These are phyloP conservation scores for Ryuthela nishihirai DNA, from an alignment of 2,888 invertebrate genomes.

Conservation along the genomic window DNA sequence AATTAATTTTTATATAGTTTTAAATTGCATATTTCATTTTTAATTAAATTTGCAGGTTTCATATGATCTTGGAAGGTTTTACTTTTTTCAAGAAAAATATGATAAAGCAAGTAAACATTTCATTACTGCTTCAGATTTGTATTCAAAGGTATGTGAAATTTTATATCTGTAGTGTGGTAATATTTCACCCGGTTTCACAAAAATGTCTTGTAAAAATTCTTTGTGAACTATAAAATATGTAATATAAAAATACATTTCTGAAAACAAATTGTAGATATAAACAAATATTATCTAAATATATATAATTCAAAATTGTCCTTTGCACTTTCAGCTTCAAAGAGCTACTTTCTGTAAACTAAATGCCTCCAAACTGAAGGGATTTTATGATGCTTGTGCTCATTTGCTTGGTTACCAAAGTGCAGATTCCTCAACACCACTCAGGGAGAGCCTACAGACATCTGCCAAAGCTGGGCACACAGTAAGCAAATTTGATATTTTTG, in stretches of 20 bases:
- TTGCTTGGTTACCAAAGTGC: conserved; percentile 24
- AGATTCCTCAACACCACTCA: conserved; percentile 26
- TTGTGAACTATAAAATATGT: no score
- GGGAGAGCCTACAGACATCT: conserved; percentile 22
- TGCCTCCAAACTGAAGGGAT: conserved; percentile 25
- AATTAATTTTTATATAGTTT: not conserved
- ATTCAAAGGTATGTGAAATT: conserved; percentile 16
- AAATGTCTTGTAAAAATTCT: no score
- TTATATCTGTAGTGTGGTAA: not conserved
- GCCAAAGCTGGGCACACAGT: conserved; percentile 31
- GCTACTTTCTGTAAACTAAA: conserved; percentile 22
- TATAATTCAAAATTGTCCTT: no score
- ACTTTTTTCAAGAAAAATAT: conserved; percentile 42
- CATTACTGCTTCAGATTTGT: conserved; percentile 16
- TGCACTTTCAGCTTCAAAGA: conserved; percentile 12
- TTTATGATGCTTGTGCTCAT: conserved; percentile 35
- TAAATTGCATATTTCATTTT: not conserved
- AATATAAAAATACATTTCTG: no score
- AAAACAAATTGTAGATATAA: no score
- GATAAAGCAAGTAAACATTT: conserved; percentile 37
- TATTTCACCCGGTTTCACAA: no score
- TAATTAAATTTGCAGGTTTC: conserved; percentile 18
- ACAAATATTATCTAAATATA: no score
- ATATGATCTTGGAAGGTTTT: conserved; percentile 41
- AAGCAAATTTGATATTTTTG: no score